Evolutionary conservation across 2,888 invertebrate genomes (phyloP), one percentile per base, ranked within the genome.

Genomic region (Nowickia ferox): DNA sequence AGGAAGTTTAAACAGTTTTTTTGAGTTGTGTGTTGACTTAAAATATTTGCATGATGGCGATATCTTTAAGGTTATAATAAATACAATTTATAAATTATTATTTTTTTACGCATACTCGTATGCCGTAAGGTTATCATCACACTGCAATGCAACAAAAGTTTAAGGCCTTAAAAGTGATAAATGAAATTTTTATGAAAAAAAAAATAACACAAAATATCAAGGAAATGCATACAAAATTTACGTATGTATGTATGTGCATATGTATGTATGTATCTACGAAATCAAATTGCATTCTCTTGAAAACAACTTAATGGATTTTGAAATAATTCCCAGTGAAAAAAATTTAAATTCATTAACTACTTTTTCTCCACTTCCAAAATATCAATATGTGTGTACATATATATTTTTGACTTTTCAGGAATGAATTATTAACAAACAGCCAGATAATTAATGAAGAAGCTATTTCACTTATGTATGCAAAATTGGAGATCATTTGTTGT

Each of bases 1-100:
- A 74, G 74, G 78, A 85, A 84, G 75, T 84, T 71, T 57, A 38
- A 46, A 17, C 9, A 38, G 4, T 57, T 48, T 42, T n/a, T 76
- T 72, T 30, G 30, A 30, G 51, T 44, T 63, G 51, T 78, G 22
- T 44, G 38, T 79, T 63, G 53, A 63, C 53, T 71, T 71, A 17
- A 78, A 78, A 61, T 46, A 75, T 69, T 75, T 81, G 68, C 81
- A 75, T 51, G 48, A 61, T 80, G 57, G 48, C 72, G 17, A 57
- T 72, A 19, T 57, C 61, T 42, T 75, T 75, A 61, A 81, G 75
- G 74, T 75, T 82, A 69, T 68, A 30, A 30, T 30, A 75, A 68
- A 66, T 65, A n/a, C 57, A 80, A 72, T 80, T 74, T 48, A 75
- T 46, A 75, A 75, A 46, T 69, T 66, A 40, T 69, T 66, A 82